These are phyloP conservation scores for Chrysina gloriosa DNA, from an alignment of 2,888 invertebrate genomes.

Conservation along the genomic window DNA sequence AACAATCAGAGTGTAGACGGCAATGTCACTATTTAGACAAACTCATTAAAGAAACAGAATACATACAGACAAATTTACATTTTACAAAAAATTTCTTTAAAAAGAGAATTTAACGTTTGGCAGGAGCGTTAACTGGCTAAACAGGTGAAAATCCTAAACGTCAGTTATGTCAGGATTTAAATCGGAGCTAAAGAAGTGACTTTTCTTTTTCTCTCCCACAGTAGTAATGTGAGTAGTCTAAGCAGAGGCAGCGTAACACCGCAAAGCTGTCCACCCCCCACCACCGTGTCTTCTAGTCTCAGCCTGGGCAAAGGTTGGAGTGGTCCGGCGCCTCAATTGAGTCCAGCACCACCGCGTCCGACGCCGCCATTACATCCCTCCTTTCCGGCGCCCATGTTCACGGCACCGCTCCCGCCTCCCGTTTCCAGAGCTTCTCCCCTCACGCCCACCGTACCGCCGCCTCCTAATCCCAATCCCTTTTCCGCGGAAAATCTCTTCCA, in stretches of 20 bases:
- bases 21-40: no score
- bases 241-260: conserved; percentile 74
- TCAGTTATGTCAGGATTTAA: no score
- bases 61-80: no score
- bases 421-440: conserved; percentile 75
- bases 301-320: conserved; percentile 64
- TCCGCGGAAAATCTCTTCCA: conserved; percentile 90
- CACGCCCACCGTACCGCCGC: conserved; percentile 73
- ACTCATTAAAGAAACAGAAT: no score
- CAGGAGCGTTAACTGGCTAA: no score
- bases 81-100: no score
- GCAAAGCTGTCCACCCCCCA: conserved; percentile 60
- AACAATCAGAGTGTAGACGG: no score
- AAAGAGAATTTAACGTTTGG: no score
- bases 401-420: conserved; percentile 67
- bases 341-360: conserved; percentile 67
- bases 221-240: conserved; percentile 87
- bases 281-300: conserved; percentile 71
- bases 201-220: conserved; percentile 59
- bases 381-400: conserved; percentile 67
- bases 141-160: no score
- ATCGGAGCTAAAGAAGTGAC: not conserved
- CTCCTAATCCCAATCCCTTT: conserved; percentile 82
- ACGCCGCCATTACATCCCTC: conserved; percentile 60
- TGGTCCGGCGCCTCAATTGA: conserved; percentile 60